Evolutionary conservation across 2,888 invertebrate genomes (phyloP).

Genomic region (Drosophila tanythrix): DNA sequence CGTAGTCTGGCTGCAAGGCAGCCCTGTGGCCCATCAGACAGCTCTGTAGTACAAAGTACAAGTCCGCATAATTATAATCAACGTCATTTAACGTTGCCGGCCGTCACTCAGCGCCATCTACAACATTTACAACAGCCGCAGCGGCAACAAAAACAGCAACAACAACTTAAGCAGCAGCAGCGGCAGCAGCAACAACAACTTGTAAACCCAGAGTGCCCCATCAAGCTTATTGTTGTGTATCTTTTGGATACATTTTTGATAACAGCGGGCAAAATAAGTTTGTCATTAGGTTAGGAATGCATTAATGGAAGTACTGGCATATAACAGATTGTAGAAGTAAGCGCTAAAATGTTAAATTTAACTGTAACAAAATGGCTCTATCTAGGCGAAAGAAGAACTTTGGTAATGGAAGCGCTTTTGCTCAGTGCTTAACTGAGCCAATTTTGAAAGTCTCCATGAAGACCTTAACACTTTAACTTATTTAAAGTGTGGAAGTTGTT

Average conservation of each 20-base stretch:
- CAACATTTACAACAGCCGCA: slow-evolving; percentile 63
- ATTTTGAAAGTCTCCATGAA: background rate
- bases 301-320: slow-evolving; percentile 48
- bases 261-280: slow-evolving; percentile 74
- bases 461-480: background rate
- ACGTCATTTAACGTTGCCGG: slow-evolving; percentile 80
- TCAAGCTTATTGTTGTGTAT: slow-evolving; percentile 77
- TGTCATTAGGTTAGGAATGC: slow-evolving; percentile 68
- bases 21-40: slow-evolving; percentile 62
- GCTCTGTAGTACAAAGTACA: slow-evolving; percentile 73
- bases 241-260: slow-evolving; percentile 78
- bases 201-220: slow-evolving; percentile 70
- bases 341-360: slow-evolving; percentile 11
- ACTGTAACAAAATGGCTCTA: slow-evolving; percentile 28
- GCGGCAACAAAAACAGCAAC: slow-evolving; percentile 41
- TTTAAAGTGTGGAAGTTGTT: background rate
- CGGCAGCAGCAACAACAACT: slow-evolving; percentile 50
- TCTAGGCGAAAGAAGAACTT: slow-evolving; percentile 7
- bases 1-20: slow-evolving; percentile 54
- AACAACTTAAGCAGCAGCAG: slow-evolving; percentile 16
- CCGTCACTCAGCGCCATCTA: slow-evolving; percentile 74
- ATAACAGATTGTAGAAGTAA: slow-evolving; percentile 31
- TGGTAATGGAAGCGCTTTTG: background rate
- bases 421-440: background rate
- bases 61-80: slow-evolving; percentile 82